A percentile compares a stretch with the other conserved stretches of the same genome.
These are phyloP conservation scores for Microplitis mediator DNA, from an alignment of 1,140 invertebrate genomes.

Conservation along the genomic window DNA sequence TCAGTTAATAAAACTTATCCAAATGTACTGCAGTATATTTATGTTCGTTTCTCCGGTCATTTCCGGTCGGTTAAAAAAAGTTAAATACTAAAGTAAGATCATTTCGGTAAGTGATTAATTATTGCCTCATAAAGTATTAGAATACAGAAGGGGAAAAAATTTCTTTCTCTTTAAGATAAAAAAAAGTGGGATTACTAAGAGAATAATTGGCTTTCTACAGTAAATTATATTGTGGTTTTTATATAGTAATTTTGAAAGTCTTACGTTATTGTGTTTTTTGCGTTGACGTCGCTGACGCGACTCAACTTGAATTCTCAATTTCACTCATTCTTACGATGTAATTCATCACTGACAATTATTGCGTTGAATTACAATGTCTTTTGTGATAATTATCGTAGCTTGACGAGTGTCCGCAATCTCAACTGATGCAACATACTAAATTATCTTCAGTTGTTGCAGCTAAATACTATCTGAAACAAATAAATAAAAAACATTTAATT, in stretches of 20 bases:
- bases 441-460: background rate
- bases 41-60: too few species aligned
- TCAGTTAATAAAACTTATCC: too few species aligned
- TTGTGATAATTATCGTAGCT: slow-evolving; percentile 32
- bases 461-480: slow-evolving; percentile 6
- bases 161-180: too few species aligned
- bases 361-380: background rate
- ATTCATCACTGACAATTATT: slow-evolving; percentile 12
- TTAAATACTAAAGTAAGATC: too few species aligned
- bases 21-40: too few species aligned
- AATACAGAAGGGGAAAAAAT: too few species aligned
- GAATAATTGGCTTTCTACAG: background rate
- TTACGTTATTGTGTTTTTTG: background rate
- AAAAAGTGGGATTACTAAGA: too few species aligned
- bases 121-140: too few species aligned
- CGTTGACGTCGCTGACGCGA: background rate
- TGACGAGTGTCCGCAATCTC: slow-evolving; percentile 32
- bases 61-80: too few species aligned
- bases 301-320: slow-evolving; percentile 6
- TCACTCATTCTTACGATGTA: background rate
- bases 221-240: background rate
- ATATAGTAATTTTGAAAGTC: background rate
- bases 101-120: too few species aligned
- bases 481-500: slow-evolving; percentile 3
- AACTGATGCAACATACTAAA: slow-evolving; percentile 25